These are phyloP conservation scores for Pachypsylla venusta DNA, from an alignment of 1,140 invertebrate genomes.

Conservation along the genomic window DNA sequence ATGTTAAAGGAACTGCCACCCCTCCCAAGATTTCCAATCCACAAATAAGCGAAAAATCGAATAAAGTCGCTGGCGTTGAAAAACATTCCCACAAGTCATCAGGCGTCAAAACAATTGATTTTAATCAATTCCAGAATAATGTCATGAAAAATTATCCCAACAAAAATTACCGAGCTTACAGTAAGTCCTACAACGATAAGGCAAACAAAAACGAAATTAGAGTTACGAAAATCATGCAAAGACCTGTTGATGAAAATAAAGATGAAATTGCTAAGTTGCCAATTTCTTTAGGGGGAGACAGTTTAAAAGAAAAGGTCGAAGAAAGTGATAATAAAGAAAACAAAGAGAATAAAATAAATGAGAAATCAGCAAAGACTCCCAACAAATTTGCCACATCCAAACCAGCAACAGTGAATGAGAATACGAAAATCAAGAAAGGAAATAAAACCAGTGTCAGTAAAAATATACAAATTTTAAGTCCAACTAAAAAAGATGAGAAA, in stretches of 20 bases:
- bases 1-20: too few relatives aligned
- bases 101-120: constrained; percentile 1
- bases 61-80: too few relatives aligned
- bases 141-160: constrained; percentile 3
- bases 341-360: neutral
- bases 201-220: constrained; percentile 1
- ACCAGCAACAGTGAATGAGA: too few relatives aligned
- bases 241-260: constrained; percentile 7
- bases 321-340: neutral
- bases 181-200: neutral
- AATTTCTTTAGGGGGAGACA: neutral
- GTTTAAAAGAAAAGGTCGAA: neutral
- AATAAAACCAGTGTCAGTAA: too few relatives aligned
- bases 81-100: too few relatives aligned
- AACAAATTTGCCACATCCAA: too few relatives aligned
- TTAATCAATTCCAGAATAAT: constrained; percentile 9
- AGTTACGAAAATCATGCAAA: constrained; percentile 7
- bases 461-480: constrained; percentile 5
- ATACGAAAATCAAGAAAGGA: constrained; percentile 7
- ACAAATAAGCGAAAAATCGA: too few relatives aligned
- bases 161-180: neutral
- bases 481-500: neutral
- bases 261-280: constrained; percentile 3
- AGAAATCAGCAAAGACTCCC: neutral
- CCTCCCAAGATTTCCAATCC: too few relatives aligned